phyloP scores from a whole-genome alignment of 2,888 invertebrate species.

The Dastarcus helophoroides region DNA sequence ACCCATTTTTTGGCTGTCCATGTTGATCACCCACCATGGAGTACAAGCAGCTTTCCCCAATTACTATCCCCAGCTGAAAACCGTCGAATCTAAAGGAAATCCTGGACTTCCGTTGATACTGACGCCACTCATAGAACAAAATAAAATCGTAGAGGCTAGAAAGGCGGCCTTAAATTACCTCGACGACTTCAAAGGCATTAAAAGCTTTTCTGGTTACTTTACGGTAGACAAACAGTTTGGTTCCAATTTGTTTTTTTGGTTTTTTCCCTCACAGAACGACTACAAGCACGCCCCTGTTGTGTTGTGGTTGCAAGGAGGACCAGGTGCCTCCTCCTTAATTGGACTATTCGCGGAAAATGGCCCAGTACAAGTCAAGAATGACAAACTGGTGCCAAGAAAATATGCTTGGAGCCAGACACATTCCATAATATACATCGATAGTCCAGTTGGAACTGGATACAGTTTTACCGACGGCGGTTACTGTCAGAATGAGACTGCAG shows the following conservation, averaged over 20 bases:
- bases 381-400: constrained; percentile 42
- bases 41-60: too few species aligned
- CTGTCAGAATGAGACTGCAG: constrained; percentile 62
- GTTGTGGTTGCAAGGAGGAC: constrained; percentile 80
- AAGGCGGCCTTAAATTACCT: constrained; percentile 41
- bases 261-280: constrained; percentile 61
- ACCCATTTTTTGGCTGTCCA: too few species aligned
- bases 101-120: constrained; percentile 66
- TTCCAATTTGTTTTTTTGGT: constrained; percentile 88
- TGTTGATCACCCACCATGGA: too few species aligned
- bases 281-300: constrained; percentile 54
- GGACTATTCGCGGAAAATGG: constrained; percentile 80
- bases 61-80: too few species aligned
- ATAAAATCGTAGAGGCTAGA: constrained; percentile 51
- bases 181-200: constrained; percentile 35
- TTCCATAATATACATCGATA: constrained; percentile 75
- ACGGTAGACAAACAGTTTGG: constrained; percentile 68
- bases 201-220: constrained; percentile 69
- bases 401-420: constrained; percentile 68
- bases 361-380: constrained; percentile 40
- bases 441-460: constrained; percentile 84
- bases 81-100: too few species aligned
- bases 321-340: constrained; percentile 67
- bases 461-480: constrained; percentile 76
- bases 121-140: constrained; percentile 55